Conservation (phyloP, 2,888 invertebrate species). For the Agonum fuliginosum region DNA sequence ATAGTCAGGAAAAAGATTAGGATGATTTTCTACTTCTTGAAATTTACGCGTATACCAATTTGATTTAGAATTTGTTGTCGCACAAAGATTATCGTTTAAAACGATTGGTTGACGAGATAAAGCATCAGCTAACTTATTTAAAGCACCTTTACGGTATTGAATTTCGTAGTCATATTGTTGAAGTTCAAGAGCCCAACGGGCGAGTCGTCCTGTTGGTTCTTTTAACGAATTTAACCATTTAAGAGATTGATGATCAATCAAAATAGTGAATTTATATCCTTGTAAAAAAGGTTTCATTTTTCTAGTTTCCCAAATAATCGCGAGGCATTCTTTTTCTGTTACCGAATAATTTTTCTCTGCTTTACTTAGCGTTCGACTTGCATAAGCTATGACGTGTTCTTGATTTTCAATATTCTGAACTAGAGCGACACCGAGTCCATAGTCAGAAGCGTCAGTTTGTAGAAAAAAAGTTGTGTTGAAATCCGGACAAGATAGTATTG, state of each 20-base stretch:
- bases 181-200: constrained; percentile 59
- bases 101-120: constrained; percentile 38
- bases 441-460: constrained; percentile 15
- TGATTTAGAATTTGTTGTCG: too few relatives aligned
- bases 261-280: too few relatives aligned
- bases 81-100: too few relatives aligned
- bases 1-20: too few relatives aligned
- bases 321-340: constrained; percentile 54
- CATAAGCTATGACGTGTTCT: neutral
- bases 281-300: too few relatives aligned
- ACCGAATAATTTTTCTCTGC: constrained; percentile 43
- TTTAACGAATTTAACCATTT: constrained; percentile 46
- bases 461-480: constrained; percentile 20
- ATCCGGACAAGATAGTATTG: too few relatives aligned
- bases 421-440: neutral
- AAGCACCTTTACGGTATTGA: too few relatives aligned
- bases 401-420: neutral
- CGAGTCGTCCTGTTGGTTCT: constrained; percentile 59
- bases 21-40: neutral
- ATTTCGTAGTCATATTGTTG: constrained; percentile 61
- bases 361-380: neutral
- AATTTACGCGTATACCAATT: neutral
- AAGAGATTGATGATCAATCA: constrained; percentile 56
- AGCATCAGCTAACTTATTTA: constrained; percentile 52
- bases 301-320: too few relatives aligned